Conservation (phyloP, 2,797 vertebrate species). For the Ctenochaetus hawaiiensis region DNA sequence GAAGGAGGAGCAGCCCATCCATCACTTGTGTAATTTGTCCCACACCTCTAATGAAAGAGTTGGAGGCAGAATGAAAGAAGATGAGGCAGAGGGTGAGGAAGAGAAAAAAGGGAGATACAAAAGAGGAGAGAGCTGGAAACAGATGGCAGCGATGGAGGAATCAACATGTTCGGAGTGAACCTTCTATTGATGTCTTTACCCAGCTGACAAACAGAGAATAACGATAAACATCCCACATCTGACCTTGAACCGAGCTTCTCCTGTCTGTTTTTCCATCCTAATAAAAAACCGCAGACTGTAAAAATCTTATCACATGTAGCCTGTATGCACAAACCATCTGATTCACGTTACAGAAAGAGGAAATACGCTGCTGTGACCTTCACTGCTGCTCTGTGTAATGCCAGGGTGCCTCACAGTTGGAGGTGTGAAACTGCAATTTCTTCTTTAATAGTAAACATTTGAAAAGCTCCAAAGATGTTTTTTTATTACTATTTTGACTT, state of each 20-base stretch:
- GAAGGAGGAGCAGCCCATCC: constrained; percentile 45
- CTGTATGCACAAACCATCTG: background rate
- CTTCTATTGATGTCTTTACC: background rate
- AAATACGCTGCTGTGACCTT: background rate
- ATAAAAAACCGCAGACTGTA: constrained; percentile 18
- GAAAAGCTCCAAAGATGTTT: background rate
- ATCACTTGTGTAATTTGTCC: constrained; percentile 54
- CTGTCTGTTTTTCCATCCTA: background rate
- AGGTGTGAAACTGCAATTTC: constrained; percentile 15
- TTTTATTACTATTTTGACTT: constrained; percentile 1
- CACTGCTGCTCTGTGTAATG: background rate
- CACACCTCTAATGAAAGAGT: constrained; percentile 46
- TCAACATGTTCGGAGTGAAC: constrained; percentile 2
- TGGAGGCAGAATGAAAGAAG: constrained; percentile 30
- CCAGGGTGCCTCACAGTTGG: background rate
- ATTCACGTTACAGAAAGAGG: constrained; percentile 18
- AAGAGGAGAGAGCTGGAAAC: constrained; percentile 3
- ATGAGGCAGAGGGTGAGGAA: background rate
- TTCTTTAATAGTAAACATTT: background rate
- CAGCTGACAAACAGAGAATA: constrained; percentile 10
- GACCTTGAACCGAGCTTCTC: constrained; percentile 43
- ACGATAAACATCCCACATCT: constrained; percentile 9
- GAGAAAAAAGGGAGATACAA: constrained; percentile 24
- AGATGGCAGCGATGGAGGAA: constrained; percentile 1
- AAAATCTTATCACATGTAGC: background rate